Conservation (phyloP, 2,113 vertebrate genomes). For the Amphilophus citrinellus region DNA sequence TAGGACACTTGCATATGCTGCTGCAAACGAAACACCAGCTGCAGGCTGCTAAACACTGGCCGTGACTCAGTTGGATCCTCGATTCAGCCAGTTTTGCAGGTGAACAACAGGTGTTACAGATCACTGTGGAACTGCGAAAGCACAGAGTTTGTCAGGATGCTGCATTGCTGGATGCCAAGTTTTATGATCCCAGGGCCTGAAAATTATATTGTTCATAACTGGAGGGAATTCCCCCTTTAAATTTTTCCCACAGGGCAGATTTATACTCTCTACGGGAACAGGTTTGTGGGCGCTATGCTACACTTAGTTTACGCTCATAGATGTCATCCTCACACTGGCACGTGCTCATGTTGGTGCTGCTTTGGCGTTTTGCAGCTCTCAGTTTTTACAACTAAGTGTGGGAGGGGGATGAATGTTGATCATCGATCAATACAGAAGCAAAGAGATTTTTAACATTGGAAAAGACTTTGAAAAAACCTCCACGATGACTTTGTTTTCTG, state of each 20-base stretch:
- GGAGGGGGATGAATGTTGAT: accelerated
- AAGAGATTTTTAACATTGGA: not conserved
- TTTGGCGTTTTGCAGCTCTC: not conserved
- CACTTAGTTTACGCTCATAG: not conserved
- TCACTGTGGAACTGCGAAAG: not conserved
- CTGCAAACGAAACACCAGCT: not conserved
- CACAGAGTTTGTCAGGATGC: not conserved
- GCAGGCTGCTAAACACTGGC: not conserved
- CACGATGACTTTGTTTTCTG: not conserved
- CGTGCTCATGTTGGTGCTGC: not conserved
- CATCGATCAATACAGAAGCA: not conserved
- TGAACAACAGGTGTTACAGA: not conserved
- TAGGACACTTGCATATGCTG: not conserved
- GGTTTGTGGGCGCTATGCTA: not conserved
- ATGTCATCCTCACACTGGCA: accelerated
- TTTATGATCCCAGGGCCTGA: not conserved
- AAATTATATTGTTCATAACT: not conserved
- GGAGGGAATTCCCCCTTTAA: not conserved
- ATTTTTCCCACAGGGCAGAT: not conserved
- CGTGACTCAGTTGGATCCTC: accelerated
- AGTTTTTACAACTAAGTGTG: accelerated
- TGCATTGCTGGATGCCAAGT: not conserved
- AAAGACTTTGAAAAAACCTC: not conserved
- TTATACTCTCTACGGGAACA: not conserved
- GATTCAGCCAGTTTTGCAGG: accelerated